phyloP scores from a whole-genome alignment of 2,797 vertebrate genomes.

The Oophaga sylvatica region DNA sequence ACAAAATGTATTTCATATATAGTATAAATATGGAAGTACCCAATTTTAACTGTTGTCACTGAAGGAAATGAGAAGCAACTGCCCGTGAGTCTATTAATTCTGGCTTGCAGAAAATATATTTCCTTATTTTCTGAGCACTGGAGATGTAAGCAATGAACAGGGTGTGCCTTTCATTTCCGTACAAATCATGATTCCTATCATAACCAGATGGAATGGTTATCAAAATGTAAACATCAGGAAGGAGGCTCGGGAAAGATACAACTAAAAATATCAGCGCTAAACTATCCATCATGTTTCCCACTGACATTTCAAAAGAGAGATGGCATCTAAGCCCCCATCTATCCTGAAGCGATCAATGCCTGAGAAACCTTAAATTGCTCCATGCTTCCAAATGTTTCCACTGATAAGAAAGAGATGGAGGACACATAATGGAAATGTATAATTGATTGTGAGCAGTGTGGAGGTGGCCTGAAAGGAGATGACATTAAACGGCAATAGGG shows the following conservation, averaged over 20 bases:
- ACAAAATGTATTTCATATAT: constrained; percentile 11
- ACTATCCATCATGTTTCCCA: constrained; percentile 68
- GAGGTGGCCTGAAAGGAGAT: not conserved
- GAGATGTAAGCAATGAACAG: constrained; percentile 50
- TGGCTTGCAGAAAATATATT: constrained; percentile 38
- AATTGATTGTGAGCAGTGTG: constrained; percentile 21
- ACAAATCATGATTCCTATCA: constrained; percentile 70
- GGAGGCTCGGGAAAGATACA: constrained; percentile 71
- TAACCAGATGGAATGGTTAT: constrained; percentile 76
- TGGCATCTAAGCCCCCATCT: constrained; percentile 48
- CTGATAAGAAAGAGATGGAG: constrained; percentile 15
- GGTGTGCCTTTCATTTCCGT: constrained; percentile 56
- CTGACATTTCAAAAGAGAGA: constrained; percentile 68
- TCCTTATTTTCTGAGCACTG: constrained; percentile 39
- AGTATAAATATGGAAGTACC: not conserved
- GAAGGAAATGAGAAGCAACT: constrained; percentile 32
- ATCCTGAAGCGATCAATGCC: constrained; percentile 36
- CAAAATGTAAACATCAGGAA: constrained; percentile 71
- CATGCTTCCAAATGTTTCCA: constrained; percentile 45
- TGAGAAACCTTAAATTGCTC: constrained; percentile 18
- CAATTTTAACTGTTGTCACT: not conserved
- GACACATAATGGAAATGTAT: constrained; percentile 30
- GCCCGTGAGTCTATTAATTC: constrained; percentile 45
- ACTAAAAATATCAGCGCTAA: constrained; percentile 75
- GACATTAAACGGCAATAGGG: not conserved